These are phyloP conservation scores for Magallana ariakensis DNA, from an alignment of 1,140 invertebrate species.

Conservation along the genomic window DNA sequence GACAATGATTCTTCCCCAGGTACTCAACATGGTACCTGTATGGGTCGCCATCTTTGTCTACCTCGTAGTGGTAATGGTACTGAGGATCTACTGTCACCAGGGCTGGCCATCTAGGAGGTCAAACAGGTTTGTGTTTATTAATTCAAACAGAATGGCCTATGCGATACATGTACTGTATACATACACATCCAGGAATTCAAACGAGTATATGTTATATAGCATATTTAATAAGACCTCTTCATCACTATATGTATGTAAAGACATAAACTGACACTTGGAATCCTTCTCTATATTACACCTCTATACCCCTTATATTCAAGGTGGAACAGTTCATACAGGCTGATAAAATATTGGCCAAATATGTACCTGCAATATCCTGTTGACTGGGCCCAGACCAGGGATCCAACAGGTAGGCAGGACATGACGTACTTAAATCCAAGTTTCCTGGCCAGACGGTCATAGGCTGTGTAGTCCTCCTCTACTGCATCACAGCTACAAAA, in stretches of 20 bases:
- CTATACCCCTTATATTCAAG: too few relatives aligned
- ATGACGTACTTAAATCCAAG: constrained; percentile 65
- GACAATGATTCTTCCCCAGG: constrained; percentile 63
- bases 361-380: constrained; percentile 71
- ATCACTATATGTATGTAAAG: too few relatives aligned
- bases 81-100: constrained; percentile 60
- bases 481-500: neutral
- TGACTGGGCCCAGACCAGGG: constrained; percentile 72
- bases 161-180: too few relatives aligned
- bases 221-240: too few relatives aligned
- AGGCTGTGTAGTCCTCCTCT: constrained; percentile 66
- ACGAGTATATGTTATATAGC: too few relatives aligned
- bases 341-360: too few relatives aligned
- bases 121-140: too few relatives aligned
- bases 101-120: constrained; percentile 65
- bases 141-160: too few relatives aligned
- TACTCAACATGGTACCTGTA: constrained; percentile 71
- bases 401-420: constrained; percentile 61
- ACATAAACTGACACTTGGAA: too few relatives aligned
- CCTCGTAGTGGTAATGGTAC: constrained; percentile 46
- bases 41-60: constrained; percentile 61
- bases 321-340: too few relatives aligned
- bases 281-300: too few relatives aligned
- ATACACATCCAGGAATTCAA: too few relatives aligned
- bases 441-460: constrained; percentile 67